phyloP scores from a whole-genome alignment of 2,113 vertebrate species.

The Pygoscelis adeliae region DNA sequence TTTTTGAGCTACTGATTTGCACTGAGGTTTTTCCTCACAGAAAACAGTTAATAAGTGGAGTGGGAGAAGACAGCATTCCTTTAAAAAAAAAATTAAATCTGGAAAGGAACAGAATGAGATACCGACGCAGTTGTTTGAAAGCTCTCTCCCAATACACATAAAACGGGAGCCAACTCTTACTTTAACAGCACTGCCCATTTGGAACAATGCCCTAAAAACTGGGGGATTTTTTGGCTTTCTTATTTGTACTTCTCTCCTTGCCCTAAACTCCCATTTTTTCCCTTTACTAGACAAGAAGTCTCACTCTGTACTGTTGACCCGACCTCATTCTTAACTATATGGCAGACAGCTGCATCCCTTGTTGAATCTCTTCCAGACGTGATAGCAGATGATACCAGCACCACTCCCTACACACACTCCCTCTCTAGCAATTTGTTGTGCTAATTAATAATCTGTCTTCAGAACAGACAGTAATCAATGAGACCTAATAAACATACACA shows the following conservation, averaged over 20 bases:
- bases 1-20: not conserved
- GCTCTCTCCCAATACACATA: not conserved
- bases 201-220: not conserved
- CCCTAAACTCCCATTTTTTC: not conserved
- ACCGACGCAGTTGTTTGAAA: not conserved
- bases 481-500: not conserved
- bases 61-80: not conserved
- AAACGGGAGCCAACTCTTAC: not conserved
- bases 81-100: not conserved
- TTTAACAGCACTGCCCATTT: not conserved
- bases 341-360: not conserved
- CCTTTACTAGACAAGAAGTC: not conserved
- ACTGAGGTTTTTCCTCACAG: not conserved
- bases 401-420: not conserved
- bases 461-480: not conserved
- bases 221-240: not conserved
- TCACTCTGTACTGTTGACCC: fast-evolving
- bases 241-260: not conserved
- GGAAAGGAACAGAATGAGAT: not conserved
- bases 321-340: not conserved
- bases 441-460: slow-evolving; percentile 19
- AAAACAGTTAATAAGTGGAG: not conserved
- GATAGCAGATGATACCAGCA: not conserved
- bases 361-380: not conserved
- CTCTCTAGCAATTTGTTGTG: not conserved